Evolutionary conservation across 2,888 invertebrate genomes (phyloP).

Genomic region (Clunio marinus): DNA sequence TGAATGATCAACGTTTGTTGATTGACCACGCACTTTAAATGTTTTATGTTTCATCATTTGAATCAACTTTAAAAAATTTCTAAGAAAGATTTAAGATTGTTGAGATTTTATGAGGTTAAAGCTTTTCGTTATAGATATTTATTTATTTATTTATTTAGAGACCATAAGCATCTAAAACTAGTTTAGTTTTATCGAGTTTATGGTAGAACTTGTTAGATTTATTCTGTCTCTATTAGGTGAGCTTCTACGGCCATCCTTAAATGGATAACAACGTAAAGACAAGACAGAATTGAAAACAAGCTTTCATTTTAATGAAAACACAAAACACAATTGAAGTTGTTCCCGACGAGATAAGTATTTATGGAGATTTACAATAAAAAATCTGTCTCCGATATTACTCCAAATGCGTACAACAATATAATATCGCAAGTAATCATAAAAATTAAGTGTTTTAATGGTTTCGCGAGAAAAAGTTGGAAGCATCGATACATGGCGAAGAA

Average conservation of each 20-base stretch:
- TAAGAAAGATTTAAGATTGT: too few species aligned
- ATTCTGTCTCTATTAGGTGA: background rate
- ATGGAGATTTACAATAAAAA: slow-evolving; percentile 5
- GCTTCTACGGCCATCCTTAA: background rate
- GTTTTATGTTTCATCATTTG: too few species aligned
- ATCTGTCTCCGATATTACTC: background rate
- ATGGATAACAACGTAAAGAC: background rate
- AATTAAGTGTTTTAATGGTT: background rate
- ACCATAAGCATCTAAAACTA: background rate
- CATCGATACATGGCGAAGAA: background rate
- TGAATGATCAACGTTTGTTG: background rate
- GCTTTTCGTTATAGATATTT: too few species aligned
- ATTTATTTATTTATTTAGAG: too few species aligned
- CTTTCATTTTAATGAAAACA: background rate
- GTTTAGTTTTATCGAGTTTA: background rate
- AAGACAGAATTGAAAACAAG: background rate
- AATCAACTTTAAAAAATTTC: too few species aligned
- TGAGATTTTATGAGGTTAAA: too few species aligned
- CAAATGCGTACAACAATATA: background rate
- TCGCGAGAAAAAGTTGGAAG: background rate
- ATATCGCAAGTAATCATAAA: background rate
- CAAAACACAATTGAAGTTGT: background rate
- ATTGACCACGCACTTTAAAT: slow-evolving; percentile 19
- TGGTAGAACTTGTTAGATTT: background rate
- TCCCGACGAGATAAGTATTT: background rate